Percentiles rank a stretch among this genome's conserved stretches.
These are phyloP conservation scores for Carassius carassius DNA, from an alignment of 2,113 vertebrate genomes.

Conservation along the genomic window DNA sequence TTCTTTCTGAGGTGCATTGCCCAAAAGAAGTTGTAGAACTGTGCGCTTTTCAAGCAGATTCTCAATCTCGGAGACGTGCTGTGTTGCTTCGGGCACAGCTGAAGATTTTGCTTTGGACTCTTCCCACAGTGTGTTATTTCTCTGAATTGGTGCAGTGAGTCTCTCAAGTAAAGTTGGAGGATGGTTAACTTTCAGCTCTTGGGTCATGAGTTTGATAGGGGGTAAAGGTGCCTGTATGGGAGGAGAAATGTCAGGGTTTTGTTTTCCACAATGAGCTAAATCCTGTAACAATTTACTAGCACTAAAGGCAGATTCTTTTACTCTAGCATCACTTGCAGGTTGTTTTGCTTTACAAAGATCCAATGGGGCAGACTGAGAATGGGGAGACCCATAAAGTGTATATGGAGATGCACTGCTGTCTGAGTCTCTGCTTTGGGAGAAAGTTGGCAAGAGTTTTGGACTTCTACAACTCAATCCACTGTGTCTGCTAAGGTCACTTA, in stretches of 20 bases:
- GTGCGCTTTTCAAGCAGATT: constrained; percentile 87
- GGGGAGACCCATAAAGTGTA: constrained; percentile 51
- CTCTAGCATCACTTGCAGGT: constrained; percentile 64
- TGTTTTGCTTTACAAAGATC: constrained; percentile 73
- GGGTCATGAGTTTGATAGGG: constrained; percentile 64
- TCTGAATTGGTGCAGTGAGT: constrained; percentile 75
- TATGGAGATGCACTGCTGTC: constrained; percentile 67
- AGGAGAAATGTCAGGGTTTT: constrained; percentile 56
- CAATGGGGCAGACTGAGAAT: constrained; percentile 59
- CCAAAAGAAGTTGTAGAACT: constrained; percentile 85
- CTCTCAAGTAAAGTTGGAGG: constrained; percentile 78
- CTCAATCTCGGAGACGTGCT: constrained; percentile 83
- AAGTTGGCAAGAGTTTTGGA: constrained; percentile 52
- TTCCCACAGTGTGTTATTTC: constrained; percentile 70
- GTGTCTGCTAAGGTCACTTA: constrained; percentile 69
- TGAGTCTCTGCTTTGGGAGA: constrained; percentile 71
- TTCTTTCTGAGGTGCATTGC: constrained; percentile 78
- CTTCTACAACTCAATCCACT: constrained; percentile 71
- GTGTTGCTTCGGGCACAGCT: constrained; percentile 65
- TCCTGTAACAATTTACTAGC: constrained; percentile 88
- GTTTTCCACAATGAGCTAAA: constrained; percentile 85
- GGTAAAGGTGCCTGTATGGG: constrained; percentile 46
- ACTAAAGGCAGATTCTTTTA: constrained; percentile 78
- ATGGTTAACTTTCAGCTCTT: constrained; percentile 71
- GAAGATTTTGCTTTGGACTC: constrained; percentile 66